Evolutionary conservation across 1,140 invertebrate genomes (phyloP), one percentile per base, ranked within the genome.

Genomic region (Psix sp.): DNA sequence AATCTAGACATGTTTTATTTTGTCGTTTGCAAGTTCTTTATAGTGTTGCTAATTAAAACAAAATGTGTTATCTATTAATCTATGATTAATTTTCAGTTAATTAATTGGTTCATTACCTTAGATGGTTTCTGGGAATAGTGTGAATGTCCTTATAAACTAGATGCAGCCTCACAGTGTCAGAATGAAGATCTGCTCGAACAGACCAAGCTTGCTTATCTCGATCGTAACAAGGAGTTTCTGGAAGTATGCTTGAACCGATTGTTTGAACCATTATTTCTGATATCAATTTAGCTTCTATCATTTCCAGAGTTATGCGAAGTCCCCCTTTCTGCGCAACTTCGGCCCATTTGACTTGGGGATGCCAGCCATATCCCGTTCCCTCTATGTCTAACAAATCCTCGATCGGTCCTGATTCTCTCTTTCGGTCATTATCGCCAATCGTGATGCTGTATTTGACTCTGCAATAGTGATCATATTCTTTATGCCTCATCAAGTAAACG

Each of bases 91-190:
- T n/a, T n/a, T n/a, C n/a, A n/a, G n/a, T n/a, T n/a, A 10, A 39
- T 29, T 11, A 18, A 14, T 5, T 3, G 10, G 5, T 3, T 33
- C 21, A 59, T 65, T 65, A 90, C 89, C 91, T 91, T 18, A 94
- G 85, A 84, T 95, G 94, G 81, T 94, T 95, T 21, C 94, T 86
- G 0, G 94, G 94, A 10, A 96, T 94, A 77, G 95, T 93, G 76
- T 94, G 92, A 13, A 96, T 92, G 78, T 96, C 94, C 46, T 94
- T 93, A 87, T 94, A 96, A 59, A 94, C 91, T 81, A 96, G 90
- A 45, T 93, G 91, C 10, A 96, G 87, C 18, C 93, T 88, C 17
- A 95, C 91, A 3, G 91, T 92, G 67, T 95, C 93, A 0, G 93
- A 93, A 74, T 94, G 93, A 6, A 93, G 90, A 80, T 96, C 94